These are phyloP conservation scores for Enteromius anoplus DNA, from an alignment of 2,797 vertebrate species.

Conservation along the genomic window DNA sequence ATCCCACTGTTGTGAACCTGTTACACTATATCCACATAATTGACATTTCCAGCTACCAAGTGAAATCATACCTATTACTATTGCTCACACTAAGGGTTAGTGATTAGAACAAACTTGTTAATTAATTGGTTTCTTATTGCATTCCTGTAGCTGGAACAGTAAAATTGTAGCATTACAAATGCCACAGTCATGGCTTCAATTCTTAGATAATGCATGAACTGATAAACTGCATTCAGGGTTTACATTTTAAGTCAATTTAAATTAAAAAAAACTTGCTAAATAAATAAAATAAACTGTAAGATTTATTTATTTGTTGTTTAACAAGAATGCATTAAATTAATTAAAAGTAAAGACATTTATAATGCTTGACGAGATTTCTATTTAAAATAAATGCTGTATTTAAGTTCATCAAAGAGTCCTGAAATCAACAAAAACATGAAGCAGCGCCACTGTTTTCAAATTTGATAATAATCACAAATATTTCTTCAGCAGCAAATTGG, in stretches of 20 bases:
- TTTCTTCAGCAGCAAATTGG: not conserved
- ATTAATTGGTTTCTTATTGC: not conserved
- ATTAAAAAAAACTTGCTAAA: too few relatives aligned
- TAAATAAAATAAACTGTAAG: not conserved
- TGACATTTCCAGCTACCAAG: not conserved
- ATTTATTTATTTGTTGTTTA: not conserved
- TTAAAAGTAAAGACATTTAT: not conserved
- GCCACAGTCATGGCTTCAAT: too few relatives aligned
- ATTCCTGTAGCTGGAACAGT: too few relatives aligned
- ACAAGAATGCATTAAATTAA: not conserved
- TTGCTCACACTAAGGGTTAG: not conserved
- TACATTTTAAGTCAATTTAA: too few relatives aligned
- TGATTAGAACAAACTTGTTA: not conserved
- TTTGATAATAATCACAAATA: not conserved
- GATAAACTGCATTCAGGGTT: too few relatives aligned
- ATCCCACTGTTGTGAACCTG: not conserved
- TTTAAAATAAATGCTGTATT: not conserved
- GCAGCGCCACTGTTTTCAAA: not conserved
- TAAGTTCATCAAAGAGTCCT: not conserved
- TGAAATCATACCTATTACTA: not conserved
- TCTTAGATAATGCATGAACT: too few relatives aligned
- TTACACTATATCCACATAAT: not conserved
- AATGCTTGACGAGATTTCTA: not conserved
- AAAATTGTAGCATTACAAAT: too few relatives aligned
- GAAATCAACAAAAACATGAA: not conserved